Percentiles rank a stretch among this genome's conserved stretches.
These are phyloP conservation scores for Pachyrhynchus sulphureomaculatus DNA, from an alignment of 1,140 invertebrate genomes.

Conservation along the genomic window DNA sequence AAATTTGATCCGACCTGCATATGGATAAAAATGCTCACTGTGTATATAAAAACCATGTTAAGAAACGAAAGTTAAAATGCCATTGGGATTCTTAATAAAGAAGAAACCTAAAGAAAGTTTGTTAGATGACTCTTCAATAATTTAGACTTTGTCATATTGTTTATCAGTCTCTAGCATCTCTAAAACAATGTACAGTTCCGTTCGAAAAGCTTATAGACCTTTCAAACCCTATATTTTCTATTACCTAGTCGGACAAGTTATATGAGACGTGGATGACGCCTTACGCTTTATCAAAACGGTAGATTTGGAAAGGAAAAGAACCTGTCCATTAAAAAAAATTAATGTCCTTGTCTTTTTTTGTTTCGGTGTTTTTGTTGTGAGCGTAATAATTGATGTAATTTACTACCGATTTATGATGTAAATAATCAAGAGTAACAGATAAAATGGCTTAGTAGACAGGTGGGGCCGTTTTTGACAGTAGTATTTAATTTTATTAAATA, in stretches of 20 bases:
- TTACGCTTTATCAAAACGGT: conserved; percentile 8
- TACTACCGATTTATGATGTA: conserved; percentile 17
- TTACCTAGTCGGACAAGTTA: conserved; percentile 1
- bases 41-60: no score
- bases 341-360: conserved; percentile 18
- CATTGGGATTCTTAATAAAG: neutral
- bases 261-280: neutral
- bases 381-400: conserved; percentile 19
- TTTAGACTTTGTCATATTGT: conserved; percentile 21
- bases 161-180: conserved; percentile 15
- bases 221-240: neutral
- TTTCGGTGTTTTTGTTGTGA: conserved; percentile 11
- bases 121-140: conserved; percentile 23
- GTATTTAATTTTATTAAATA: no score
- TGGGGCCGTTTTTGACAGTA: no score
- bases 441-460: no score
- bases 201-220: neutral
- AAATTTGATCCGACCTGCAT: no score
- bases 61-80: no score
- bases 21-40: no score
- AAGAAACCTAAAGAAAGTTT: conserved; percentile 9
- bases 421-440: conserved; percentile 9
- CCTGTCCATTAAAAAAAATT: conserved; percentile 25
- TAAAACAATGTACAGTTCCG: conserved; percentile 23
- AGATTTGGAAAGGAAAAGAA: conserved; percentile 22